A percentile compares a stretch with the other conserved stretches of the same genome.
Conservation (phyloP, 2,113 vertebrate species). For the Gracilinanus agilis region DNA sequence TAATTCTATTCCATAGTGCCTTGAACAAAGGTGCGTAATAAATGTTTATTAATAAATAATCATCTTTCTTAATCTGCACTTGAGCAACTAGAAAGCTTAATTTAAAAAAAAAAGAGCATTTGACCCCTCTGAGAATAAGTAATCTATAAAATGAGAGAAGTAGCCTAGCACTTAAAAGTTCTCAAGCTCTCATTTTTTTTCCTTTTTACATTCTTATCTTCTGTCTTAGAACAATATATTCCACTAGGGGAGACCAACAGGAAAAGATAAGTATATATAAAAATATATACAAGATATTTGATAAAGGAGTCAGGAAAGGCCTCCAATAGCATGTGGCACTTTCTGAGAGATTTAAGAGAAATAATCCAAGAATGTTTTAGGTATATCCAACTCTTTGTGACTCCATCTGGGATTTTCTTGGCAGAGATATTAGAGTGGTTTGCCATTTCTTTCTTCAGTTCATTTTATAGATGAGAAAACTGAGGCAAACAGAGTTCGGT, state of each 20-base stretch:
- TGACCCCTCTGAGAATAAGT: neutral
- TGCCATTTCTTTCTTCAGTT: no score
- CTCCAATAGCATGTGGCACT: neutral
- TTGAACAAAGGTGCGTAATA: neutral
- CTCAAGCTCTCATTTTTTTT: no score
- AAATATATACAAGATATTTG: neutral
- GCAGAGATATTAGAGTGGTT: no score
- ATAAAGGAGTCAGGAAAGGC: neutral
- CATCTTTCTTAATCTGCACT: neutral
- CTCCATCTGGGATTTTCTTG: no score
- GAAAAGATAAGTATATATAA: neutral
- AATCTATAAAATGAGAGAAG: neutral
- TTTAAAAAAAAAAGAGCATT: neutral
- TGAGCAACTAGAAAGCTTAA: neutral
- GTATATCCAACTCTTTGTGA: no score
- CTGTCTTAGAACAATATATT: no score
- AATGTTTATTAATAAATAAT: neutral
- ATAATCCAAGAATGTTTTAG: neutral
- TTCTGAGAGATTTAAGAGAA: neutral
- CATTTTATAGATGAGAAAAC: no score
- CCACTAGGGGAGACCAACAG: neutral
- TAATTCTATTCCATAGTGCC: neutral
- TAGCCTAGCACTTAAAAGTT: neutral
- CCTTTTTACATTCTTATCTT: no score
- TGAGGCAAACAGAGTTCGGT: no score